phyloP scores from a whole-genome alignment of 1,140 invertebrate genomes.

The Formica selysi region DNA sequence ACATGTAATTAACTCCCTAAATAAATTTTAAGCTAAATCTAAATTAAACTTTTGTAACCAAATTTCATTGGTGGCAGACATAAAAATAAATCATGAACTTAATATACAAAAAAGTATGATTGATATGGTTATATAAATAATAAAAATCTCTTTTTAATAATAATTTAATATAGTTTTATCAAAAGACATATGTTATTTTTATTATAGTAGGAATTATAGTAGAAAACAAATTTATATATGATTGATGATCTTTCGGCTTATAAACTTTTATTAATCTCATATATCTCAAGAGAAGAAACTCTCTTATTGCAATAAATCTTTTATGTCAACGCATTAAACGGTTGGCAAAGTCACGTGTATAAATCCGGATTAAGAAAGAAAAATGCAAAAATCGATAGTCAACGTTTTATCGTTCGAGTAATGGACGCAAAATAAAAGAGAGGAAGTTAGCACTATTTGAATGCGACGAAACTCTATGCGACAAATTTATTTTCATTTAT shows the following conservation, averaged over 20 bases:
- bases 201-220: no score
- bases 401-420: not conserved
- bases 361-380: constrained; percentile 15
- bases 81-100: not conserved
- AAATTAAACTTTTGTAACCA: not conserved
- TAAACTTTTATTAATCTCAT: constrained; percentile 10
- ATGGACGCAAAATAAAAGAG: not conserved
- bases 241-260: not conserved
- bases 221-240: not conserved
- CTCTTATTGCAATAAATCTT: not conserved
- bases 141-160: not conserved
- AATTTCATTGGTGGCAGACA: not conserved
- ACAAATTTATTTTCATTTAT: constrained; percentile 51
- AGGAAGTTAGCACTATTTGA: constrained; percentile 1
- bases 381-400: not conserved
- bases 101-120: not conserved
- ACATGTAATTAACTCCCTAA: constrained; percentile 64
- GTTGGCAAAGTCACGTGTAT: not conserved
- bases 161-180: not conserved
- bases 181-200: constrained; percentile 1
- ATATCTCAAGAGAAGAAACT: not conserved
- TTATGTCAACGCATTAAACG: not conserved
- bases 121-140: not conserved
- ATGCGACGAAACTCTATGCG: not conserved
- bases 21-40: not conserved